Base-by-base conservation (phyloP, 2,113 vertebrate species). In the Grus americana region DNA sequence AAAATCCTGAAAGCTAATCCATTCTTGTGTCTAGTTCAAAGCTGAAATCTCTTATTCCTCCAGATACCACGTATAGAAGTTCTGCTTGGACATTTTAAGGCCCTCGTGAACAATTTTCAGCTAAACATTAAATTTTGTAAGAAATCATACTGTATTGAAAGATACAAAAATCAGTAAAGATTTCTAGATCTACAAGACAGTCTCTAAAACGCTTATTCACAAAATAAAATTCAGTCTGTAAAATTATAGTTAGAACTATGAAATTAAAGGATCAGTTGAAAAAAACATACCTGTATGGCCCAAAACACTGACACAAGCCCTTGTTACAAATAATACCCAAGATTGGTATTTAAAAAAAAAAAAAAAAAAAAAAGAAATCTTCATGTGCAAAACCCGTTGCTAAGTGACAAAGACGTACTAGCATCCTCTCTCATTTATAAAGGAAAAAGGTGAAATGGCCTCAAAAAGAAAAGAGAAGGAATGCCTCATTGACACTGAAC, bases 1-100 rank as follows among this genome's bases (percentile, higher is more conserved):
- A 76, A 90, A 95, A 96, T 58, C 71, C 62, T 86, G 87, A 95
- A 92, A 79, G 30, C 19, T 79, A 93, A 93, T 93, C 81, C 54
- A 88, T 90, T 95, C 34, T 67, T 38, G 27, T 42, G 38, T 20
- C 44, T 57, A 0, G 2, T 72, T 85, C 84, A 72, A 91, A 81
- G 47, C 36, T 75, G 36, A 84, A 87, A 81, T 63, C 44, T 50
- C 9, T 79, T 82, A 61, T 42, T 29, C 44, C 30, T 89, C 47
- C 38, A 87, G 40, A 79, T 59, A 74, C 8, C 34, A 14, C 2
- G 2, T 40, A 18, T 2, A 40, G 14, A 79, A 74, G 12, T 62
- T 79, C 47, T 58, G 17, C 34, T 65, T 80, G 70, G 40, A 21
- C 55, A 46, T 90, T 94, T 87, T 76, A 73, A 93, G 44, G 44